Percentiles rank a stretch among this genome's conserved stretches.
Evolutionary conservation across 2,888 invertebrate species (phyloP).

Genomic region (Agriopis aurantiaria): DNA sequence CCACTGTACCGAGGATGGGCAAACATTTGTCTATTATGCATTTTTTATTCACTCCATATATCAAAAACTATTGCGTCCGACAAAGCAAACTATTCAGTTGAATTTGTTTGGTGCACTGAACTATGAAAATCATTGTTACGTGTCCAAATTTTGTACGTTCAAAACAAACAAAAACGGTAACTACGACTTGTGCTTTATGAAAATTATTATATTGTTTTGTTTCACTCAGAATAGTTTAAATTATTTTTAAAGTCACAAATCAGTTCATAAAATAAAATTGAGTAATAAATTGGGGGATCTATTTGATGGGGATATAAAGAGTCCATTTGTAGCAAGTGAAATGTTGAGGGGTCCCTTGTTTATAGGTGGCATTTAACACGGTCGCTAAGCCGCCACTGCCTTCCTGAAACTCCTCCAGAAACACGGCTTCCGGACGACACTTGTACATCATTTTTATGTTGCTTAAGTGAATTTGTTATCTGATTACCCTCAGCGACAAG

Average conservation of each 20-base stretch:
- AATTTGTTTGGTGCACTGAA: slow-evolving; percentile 65
- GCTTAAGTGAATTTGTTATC: slow-evolving; percentile 70
- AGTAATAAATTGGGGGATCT: slow-evolving; percentile 56
- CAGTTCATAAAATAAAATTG: slow-evolving; percentile 9
- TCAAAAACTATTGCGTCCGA: slow-evolving; percentile 68
- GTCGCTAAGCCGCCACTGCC: slow-evolving; percentile 59
- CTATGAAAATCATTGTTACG: slow-evolving; percentile 62
- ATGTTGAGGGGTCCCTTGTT: slow-evolving; percentile 69
- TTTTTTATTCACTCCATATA: slow-evolving; percentile 67
- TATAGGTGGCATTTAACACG: slow-evolving; percentile 73
- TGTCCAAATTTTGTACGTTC: slow-evolving; percentile 46
- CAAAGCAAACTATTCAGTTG: slow-evolving; percentile 67
- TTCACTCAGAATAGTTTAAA: not conserved
- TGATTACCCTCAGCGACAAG: slow-evolving; percentile 61
- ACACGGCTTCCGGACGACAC: slow-evolving; percentile 48
- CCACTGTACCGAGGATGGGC: slow-evolving; percentile 57
- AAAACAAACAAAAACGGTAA: slow-evolving; percentile 10
- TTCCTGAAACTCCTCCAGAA: slow-evolving; percentile 32
- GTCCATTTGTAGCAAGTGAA: slow-evolving; percentile 74
- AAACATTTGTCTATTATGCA: slow-evolving; percentile 71
- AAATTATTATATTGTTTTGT: not conserved
- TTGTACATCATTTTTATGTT: slow-evolving; percentile 64
- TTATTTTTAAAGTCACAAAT: not conserved
- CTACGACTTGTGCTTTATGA: not conserved
- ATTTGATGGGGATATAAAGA: slow-evolving; percentile 70